Evolutionary conservation across 2,113 vertebrate genomes (phyloP).

Genomic region (Hemicordylus capensis): DNA sequence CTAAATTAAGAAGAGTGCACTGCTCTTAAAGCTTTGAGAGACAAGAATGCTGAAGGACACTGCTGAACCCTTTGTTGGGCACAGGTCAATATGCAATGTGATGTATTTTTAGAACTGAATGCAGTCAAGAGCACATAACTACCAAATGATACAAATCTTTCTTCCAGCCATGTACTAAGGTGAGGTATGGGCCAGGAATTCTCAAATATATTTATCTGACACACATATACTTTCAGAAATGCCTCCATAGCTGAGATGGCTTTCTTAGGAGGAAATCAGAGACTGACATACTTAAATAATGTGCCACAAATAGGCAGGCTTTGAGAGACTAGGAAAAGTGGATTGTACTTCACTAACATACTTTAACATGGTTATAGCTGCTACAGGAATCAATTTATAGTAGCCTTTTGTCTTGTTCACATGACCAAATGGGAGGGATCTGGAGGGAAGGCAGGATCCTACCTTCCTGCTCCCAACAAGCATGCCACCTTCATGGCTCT

Average conservation of each 20-base stretch:
- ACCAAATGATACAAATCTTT: background rate
- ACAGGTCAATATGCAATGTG: background rate
- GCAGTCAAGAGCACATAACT: background rate
- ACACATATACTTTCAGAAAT: background rate
- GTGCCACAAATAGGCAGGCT: background rate
- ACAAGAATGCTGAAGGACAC: background rate
- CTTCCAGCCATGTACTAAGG: background rate
- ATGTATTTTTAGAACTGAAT: slow-evolving; percentile 11
- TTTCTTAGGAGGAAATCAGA: background rate
- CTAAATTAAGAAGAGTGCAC: slow-evolving; percentile 1
- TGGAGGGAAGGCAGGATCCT: no score
- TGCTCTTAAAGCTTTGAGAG: background rate
- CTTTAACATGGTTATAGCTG: no score
- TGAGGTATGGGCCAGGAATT: background rate
- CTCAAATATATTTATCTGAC: background rate
- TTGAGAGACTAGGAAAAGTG: background rate
- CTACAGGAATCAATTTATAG: no score
- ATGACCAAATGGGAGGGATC: no score
- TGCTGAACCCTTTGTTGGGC: background rate
- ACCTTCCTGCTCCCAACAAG: no score
- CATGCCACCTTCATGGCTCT: no score
- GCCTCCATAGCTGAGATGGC: background rate
- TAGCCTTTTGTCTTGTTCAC: no score
- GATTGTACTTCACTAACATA: background rate
- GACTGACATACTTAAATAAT: background rate